Base-by-base conservation (phyloP, 2,888 invertebrate species). In the Lasiommata megera region DNA sequence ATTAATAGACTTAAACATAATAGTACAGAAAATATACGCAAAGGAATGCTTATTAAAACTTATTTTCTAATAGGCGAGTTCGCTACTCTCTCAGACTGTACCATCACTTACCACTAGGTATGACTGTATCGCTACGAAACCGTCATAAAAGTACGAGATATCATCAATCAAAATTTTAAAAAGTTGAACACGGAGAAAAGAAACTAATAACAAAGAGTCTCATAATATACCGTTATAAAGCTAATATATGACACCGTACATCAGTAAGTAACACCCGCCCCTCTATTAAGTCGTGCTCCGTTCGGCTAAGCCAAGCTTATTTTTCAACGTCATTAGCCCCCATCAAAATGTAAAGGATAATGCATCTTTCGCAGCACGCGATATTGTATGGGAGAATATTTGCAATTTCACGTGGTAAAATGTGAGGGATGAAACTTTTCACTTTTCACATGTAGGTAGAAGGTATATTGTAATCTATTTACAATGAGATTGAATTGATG, bases 271-370 rank as follows among this genome's bases (percentile, higher is more conserved):
- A 67, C 69, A 62, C 72, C 61, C 55, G 34, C 68, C 70, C 72
- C 64, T 69, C 68, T 68, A 69, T 69, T 71, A 73, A 68, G 69
- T 63, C 62, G 62, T 60, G 68, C 65, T 66, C 65, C 65, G 63
- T 67, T 70, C 59, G 56, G 62, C 66, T 73, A 71, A 78, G 74
- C 73, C 70, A 60, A 66, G 73, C 73, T 76, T 80, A 80, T 79
- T 80, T 80, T 80, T 80, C 80, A 80, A 72, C 76, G 74, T 79
- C 79, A 80, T 81, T 80, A 80, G 68, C 67, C 65, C 58, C 68
- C 70, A 71, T 74, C 72, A 79, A 74, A 74, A 76, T 79, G 76
- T 51, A 50, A 40, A 40, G 58, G 62, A 62, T 60, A 56, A 60
- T 60, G 57, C 53, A 60, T 53, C 60, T 50, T 60, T 58, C 52